Conservation (phyloP, 1,140 invertebrate species). For the Lepidostoma basale region DNA sequence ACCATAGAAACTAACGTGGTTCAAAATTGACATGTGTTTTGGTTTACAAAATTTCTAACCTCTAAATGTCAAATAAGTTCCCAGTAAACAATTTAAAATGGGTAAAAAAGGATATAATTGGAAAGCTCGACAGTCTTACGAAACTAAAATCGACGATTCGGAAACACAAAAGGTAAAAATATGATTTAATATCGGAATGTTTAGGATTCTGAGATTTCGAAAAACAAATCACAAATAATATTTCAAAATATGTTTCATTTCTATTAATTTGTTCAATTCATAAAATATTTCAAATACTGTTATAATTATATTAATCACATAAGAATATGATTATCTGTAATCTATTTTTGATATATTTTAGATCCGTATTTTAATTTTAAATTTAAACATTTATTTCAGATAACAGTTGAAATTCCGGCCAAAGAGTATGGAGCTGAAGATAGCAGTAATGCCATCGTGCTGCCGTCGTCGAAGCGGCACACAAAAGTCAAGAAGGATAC, state of each 20-base stretch:
- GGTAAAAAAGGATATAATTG: slow-evolving; percentile 75
- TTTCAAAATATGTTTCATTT: too few relatives aligned
- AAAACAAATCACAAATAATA: too few relatives aligned
- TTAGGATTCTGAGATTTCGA: too few relatives aligned
- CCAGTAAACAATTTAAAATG: slow-evolving; percentile 53
- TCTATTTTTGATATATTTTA: neutral
- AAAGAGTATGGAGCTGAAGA: slow-evolving; percentile 68
- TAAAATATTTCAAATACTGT: neutral
- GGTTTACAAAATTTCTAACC: slow-evolving; percentile 18
- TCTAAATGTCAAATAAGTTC: slow-evolving; percentile 21
- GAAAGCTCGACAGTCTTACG: slow-evolving; percentile 72
- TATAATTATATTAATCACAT: neutral
- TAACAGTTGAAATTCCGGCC: slow-evolving; percentile 66
- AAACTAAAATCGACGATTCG: slow-evolving; percentile 74
- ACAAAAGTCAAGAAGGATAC: slow-evolving; percentile 70
- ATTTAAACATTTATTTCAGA: slow-evolving; percentile 57
- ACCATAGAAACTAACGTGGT: neutral
- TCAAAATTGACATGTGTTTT: slow-evolving; percentile 11
- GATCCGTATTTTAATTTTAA: neutral
- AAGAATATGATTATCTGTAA: neutral
- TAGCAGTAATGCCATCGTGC: slow-evolving; percentile 76
- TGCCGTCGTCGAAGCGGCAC: slow-evolving; percentile 82
- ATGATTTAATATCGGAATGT: too few relatives aligned
- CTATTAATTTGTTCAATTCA: neutral
- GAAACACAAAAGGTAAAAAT: slow-evolving; percentile 73